A percentile compares a stretch with the other conserved stretches of the same genome.
Conservation (phyloP, 2,888 invertebrate genomes). For the Lasioglossum vierecki region DNA sequence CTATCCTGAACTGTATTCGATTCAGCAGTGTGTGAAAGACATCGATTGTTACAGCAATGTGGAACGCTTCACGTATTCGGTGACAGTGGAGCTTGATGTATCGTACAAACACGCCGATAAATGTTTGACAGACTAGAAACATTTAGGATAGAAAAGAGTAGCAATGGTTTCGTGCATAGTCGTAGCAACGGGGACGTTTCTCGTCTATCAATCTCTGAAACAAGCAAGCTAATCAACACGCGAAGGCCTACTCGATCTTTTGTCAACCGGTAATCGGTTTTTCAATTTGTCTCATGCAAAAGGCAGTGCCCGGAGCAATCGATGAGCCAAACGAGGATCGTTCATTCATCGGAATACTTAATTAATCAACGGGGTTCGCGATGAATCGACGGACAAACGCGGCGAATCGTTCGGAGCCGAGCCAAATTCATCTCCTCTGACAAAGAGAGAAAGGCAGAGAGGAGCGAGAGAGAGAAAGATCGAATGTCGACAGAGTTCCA, state of each 20-base stretch:
- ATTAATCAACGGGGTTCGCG: slow-evolving; percentile 28
- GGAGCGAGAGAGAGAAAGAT: neutral
- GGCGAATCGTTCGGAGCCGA: neutral
- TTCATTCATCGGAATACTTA: slow-evolving; percentile 36
- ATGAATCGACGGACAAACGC: slow-evolving; percentile 5
- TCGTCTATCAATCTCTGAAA: neutral
- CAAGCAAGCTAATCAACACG: neutral
- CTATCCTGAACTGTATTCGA: neutral
- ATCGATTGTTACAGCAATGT: slow-evolving; percentile 29
- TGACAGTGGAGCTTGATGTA: neutral
- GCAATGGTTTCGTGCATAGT: neutral
- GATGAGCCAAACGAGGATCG: slow-evolving; percentile 14
- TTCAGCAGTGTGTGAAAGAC: neutral
- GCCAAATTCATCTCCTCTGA: neutral
- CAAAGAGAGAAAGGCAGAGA: neutral
- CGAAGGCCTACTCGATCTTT: slow-evolving; percentile 11
- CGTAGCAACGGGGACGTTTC: neutral
- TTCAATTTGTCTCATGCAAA: slow-evolving; percentile 36
- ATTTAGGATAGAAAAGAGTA: neutral
- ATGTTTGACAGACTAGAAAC: neutral
- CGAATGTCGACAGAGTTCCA: slow-evolving; percentile 3
- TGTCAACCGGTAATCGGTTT: slow-evolving; percentile 4
- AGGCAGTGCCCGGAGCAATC: slow-evolving; percentile 25
- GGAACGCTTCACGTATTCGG: neutral
- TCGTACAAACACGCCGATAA: neutral